Conservation (phyloP, 2,113 vertebrate species). For the Varanus salvator region DNA sequence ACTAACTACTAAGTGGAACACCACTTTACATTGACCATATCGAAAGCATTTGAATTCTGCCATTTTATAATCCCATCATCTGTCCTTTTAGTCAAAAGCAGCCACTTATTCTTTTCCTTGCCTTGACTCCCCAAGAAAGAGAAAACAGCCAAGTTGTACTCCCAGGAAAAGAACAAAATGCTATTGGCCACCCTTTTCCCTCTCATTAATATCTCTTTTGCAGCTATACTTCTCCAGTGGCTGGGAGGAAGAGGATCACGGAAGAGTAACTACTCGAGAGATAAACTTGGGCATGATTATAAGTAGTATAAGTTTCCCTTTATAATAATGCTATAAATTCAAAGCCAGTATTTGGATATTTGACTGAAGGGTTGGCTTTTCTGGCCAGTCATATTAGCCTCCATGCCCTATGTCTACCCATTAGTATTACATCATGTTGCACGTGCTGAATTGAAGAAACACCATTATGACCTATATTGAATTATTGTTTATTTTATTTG, state of each 20-base stretch:
- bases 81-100: not conserved
- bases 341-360: not conserved
- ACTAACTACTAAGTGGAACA: not conserved
- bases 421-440: not conserved
- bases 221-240: not conserved
- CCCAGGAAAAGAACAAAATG: not conserved
- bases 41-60: not conserved
- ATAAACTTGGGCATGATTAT: not conserved
- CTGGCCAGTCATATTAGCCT: not conserved
- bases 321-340: not conserved
- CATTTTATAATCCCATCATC: not conserved
- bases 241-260: not conserved
- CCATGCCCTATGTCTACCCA: not conserved
- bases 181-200: not conserved
- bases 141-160: not conserved
- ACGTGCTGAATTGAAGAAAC: not conserved
- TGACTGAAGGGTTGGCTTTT: not conserved
- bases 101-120: not conserved
- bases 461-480: not conserved
- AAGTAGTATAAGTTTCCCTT: not conserved
- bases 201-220: not conserved
- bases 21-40: not conserved
- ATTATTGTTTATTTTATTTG: slow-evolving; percentile 25
- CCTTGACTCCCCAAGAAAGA: not conserved
- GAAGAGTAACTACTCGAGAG: not conserved